A percentile compares a stretch with the other conserved stretches of the same genome.
These are phyloP conservation scores for Oncorhynchus tshawytscha DNA, from an alignment of 2,113 vertebrate genomes.

Conservation along the genomic window DNA sequence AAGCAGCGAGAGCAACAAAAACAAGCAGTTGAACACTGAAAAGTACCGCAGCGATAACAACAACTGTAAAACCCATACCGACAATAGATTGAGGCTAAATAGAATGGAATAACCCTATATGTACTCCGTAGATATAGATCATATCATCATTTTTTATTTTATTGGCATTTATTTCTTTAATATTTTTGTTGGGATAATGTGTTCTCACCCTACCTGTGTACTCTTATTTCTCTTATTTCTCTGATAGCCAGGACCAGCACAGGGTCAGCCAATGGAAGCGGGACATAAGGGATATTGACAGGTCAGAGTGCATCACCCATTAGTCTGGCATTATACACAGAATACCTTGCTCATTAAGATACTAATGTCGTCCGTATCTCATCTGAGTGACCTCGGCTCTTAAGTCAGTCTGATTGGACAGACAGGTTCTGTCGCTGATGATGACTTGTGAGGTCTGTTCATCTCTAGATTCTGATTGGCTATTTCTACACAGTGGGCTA, in stretches of 20 bases:
- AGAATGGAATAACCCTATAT: not conserved
- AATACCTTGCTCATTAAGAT: not conserved
- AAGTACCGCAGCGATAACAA: not conserved
- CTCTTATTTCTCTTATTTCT: conserved; percentile 66
- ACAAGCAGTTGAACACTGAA: not conserved
- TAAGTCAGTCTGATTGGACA: not conserved
- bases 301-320: not conserved
- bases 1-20: not conserved
- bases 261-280: conserved; percentile 31
- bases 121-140: not conserved
- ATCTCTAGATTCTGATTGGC: no score
- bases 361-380: not conserved
- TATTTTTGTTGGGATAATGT: not conserved
- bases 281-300: conserved; percentile 17
- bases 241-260: conserved; percentile 40
- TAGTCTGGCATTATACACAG: not conserved
- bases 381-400: not conserved
- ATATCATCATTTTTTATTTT: not conserved
- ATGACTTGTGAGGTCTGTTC: no score
- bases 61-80: not conserved
- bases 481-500: no score
- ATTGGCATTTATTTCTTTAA: no score
- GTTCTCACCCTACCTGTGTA: conserved; percentile 53
- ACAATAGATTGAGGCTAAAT: not conserved
- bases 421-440: not conserved